Percentiles rank a stretch among this genome's conserved stretches.
These are phyloP conservation scores for Enteromius viviparus DNA, from an alignment of 2,797 vertebrate genomes.

Conservation along the genomic window DNA sequence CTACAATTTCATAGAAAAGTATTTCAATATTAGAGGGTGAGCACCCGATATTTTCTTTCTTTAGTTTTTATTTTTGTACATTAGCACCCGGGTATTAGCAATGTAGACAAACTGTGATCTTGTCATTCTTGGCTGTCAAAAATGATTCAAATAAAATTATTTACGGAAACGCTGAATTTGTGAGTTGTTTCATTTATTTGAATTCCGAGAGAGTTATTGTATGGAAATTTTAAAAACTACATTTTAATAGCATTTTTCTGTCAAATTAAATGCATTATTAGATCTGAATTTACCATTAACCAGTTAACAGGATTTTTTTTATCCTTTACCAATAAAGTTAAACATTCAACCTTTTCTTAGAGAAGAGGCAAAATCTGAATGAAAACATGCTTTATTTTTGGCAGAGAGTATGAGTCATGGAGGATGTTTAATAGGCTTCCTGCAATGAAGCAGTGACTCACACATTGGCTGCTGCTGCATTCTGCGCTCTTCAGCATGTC, in stretches of 20 bases:
- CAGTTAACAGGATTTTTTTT: not conserved
- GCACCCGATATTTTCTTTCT: constrained; percentile 60
- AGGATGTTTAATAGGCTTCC: constrained; percentile 44
- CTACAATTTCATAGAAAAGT: constrained; percentile 61
- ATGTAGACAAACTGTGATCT: constrained; percentile 76
- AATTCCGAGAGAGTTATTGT: not conserved
- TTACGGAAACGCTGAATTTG: constrained; percentile 86
- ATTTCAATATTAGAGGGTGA: constrained; percentile 61
- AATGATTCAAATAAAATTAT: constrained; percentile 86
- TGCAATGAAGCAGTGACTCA: constrained; percentile 45
- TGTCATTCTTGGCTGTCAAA: constrained; percentile 84
- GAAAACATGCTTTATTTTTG: constrained; percentile 40
- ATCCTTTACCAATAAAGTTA: not conserved
- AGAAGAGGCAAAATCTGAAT: not conserved
- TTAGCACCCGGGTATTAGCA: constrained; percentile 81
- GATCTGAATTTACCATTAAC: not conserved
- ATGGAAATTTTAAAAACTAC: not conserved
- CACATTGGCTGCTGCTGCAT: constrained; percentile 17
- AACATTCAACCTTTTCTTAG: too few species aligned
- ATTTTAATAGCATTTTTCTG: not conserved
- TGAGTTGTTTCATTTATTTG: constrained; percentile 73
- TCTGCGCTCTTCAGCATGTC: constrained; percentile 4
- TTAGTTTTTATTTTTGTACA: constrained; percentile 88
- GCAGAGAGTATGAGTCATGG: constrained; percentile 48
- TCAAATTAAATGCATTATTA: not conserved